Percentiles rank a stretch among this genome's conserved stretches.
Evolutionary conservation across 2,888 invertebrate species (phyloP).

Genomic region (Philopedon plagiatum): DNA sequence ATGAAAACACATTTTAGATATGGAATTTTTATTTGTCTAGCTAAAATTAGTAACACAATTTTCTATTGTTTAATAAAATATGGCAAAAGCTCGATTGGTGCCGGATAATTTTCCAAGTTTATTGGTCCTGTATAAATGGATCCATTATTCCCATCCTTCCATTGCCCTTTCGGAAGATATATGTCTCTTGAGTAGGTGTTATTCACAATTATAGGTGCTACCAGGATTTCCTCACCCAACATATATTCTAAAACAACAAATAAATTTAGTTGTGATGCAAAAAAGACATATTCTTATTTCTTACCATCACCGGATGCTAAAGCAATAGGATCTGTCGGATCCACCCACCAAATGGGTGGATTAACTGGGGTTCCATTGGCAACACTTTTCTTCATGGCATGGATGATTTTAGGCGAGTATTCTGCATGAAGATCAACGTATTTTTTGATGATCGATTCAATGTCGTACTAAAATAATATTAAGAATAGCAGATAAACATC

Average conservation of each 20-base stretch:
- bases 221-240: slow-evolving; percentile 82
- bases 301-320: slow-evolving; percentile 74
- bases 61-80: slow-evolving; percentile 71
- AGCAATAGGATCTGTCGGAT: slow-evolving; percentile 77
- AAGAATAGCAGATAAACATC: not conserved
- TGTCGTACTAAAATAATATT: slow-evolving; percentile 66
- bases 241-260: slow-evolving; percentile 80
- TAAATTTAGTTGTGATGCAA: too few relatives aligned
- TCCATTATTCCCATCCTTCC: slow-evolving; percentile 77
- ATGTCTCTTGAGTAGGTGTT: slow-evolving; percentile 77
- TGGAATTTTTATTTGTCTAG: not conserved
- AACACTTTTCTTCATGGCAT: slow-evolving; percentile 75
- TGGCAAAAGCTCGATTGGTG: slow-evolving; percentile 79
- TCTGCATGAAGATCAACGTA: slow-evolving; percentile 78
- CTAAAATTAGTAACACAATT: not conserved
- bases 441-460: slow-evolving; percentile 75
- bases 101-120: slow-evolving; percentile 75
- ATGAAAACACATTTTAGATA: too few relatives aligned
- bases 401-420: slow-evolving; percentile 75
- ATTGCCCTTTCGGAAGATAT: slow-evolving; percentile 82
- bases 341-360: slow-evolving; percentile 89
- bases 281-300: too few relatives aligned
- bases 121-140: slow-evolving; percentile 72
- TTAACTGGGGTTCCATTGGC: slow-evolving; percentile 80
- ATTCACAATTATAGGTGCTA: slow-evolving; percentile 82